Base-by-base conservation (phyloP, 2,113 vertebrate species). In the Mus pahari region DNA sequence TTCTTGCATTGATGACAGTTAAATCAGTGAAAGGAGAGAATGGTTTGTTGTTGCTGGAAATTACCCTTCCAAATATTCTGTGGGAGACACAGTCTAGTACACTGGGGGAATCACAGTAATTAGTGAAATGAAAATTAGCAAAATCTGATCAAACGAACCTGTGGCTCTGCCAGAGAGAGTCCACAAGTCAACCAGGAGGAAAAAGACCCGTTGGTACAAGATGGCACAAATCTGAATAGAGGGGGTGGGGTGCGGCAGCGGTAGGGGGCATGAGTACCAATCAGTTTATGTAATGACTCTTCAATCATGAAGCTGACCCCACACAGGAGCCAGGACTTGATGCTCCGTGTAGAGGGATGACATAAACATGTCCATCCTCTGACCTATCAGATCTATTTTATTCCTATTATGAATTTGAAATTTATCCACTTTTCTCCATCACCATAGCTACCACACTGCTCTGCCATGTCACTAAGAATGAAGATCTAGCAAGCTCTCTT, bases 61-160 rank as follows among this genome's bases (percentile, higher is more conserved):
- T 89, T 86, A 78, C n/a, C 71, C 87, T 91, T 86, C 24, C 86
- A 86, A 95, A 94, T 77, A 39, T 22, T 91, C 39, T 26, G 55
- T 48, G 48, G 45, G 92, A 55, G 89, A 22, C 78, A 22, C 0
- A 73, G 14, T 79, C 45, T 89, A 82, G n/a, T 31, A 28, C 14
- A 24, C 88, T 71, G 31, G 13, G 39, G n/a, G 78, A n/a, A 62
- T 20, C 71, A 17, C 58, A 24, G 48, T 31, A 68, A 77, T 17
- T 11, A 45, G 8, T 16, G 12, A 74, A 73, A 82, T 83, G 26
- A 68, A 86, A 95, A 33, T 58, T 50, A 90, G 45, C 66, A 92
- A 93, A 90, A 87, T 87, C 33, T 60, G 48, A 39, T 79, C 42
- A 62, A 53, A 87, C 7, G 9, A 68, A 36, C 53, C 55, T 78